Conservation (phyloP, 2,888 invertebrate genomes). For the Phlogophora meticulosa region DNA sequence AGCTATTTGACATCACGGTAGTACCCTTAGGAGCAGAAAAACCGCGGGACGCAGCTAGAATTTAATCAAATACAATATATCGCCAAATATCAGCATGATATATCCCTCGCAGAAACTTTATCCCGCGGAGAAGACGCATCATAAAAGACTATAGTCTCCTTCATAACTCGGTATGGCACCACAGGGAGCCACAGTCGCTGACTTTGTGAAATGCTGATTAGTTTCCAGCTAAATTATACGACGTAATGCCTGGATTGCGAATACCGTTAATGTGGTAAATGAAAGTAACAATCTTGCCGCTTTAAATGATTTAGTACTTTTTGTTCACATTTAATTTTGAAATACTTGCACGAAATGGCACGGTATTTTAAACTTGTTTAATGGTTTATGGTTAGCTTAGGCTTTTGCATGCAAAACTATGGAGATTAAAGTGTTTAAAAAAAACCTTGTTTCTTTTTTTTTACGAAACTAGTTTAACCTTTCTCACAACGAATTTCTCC, state of each 20-base stretch:
- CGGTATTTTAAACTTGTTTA: constrained; percentile 3
- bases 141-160: constrained; percentile 20
- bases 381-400: too few relatives aligned
- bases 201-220: constrained; percentile 53
- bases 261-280: constrained; percentile 21
- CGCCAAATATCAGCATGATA: not conserved
- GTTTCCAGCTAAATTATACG: constrained; percentile 44
- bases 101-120: not conserved
- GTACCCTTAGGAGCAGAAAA: too few relatives aligned
- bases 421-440: too few relatives aligned
- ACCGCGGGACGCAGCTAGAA: too few relatives aligned
- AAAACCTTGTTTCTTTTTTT: too few relatives aligned
- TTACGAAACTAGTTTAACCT: too few relatives aligned
- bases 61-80: not conserved
- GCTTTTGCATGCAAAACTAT: not conserved
- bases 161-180: constrained; percentile 25
- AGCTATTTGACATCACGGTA: too few relatives aligned
- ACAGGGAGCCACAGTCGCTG: constrained; percentile 15
- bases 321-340: constrained; percentile 14
- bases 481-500: too few relatives aligned
- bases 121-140: constrained; percentile 20
- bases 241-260: constrained; percentile 18
- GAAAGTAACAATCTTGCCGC: constrained; percentile 15
- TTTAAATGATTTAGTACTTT: constrained; percentile 37
- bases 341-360: constrained; percentile 31